Evolutionary conservation across 1,140 invertebrate species (phyloP), one percentile per base, ranked within the genome.

Genomic region (Drosophila pectinifera): DNA sequence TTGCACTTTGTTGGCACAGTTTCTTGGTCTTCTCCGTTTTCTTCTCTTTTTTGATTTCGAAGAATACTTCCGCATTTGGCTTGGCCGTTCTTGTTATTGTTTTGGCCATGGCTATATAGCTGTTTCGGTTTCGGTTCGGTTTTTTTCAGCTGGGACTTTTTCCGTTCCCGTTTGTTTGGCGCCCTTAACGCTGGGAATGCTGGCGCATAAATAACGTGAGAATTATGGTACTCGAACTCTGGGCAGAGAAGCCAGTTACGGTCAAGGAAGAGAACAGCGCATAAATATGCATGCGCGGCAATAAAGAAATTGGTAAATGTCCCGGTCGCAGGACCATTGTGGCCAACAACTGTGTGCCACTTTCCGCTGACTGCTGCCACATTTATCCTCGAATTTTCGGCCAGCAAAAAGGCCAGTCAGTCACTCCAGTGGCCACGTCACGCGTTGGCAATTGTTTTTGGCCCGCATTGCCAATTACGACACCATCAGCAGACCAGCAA

Each of bases 291-390:
- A 86, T 83, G 83, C 31, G 80, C 79, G 42, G 62, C 83, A 75
- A 79, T 86, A 86, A 86, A 86, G 84, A 86, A 88, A 88, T 88
- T 88, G 79, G 86, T 89, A 89, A 86, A 82, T 85, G 83, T 81
- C 70, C 64, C 73, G 63, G 51, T 65, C 42, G 58, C 70, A 80
- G 78, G 72, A 80, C 75, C 75, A 59, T 46, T 76, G 72, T 59
- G 74, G 62, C 62, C 73, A 61, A 77, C 72, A 55, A 78, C 72
- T 76, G 73, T 77, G 74, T 77, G 74, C 74, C 73, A 77, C 73
- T 77, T 77, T 77, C 42, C 22, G 51, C 51, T 53, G 31, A 31
- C 31, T 38, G 16, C 59, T 36, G 54, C 55, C 48, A 46, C 51
- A 54, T 77, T 78, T 56, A 58, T 68, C 34, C 53, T 61, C 62